Base-by-base conservation (phyloP, 2,797 vertebrate species). In the Oreochromis mossambicus region DNA sequence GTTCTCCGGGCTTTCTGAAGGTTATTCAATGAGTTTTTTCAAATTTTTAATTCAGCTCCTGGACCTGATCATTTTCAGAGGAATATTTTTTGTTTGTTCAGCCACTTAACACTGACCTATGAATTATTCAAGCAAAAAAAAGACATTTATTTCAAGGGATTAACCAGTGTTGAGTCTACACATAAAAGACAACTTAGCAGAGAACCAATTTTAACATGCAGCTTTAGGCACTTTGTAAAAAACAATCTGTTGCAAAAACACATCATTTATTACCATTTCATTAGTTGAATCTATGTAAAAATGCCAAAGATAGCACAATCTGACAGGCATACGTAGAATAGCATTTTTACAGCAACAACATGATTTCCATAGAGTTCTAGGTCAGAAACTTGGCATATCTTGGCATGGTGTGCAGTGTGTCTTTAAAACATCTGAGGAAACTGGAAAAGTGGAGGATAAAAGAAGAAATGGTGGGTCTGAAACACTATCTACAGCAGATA, bases 251-350 rank as follows among this genome's bases (percentile, higher is more conserved):
- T 21, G 61, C 34, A 66, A n/a, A 41, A 21, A 66, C 61, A 21
- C 19, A 66, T 66, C 4, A 38, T 8, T 38, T 38, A 7, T 66
- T 66, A 66, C 19, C 61, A 66, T 66, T 66, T 13, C 34, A 38
- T 66, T 21, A 66, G 0, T 8, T 0, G 0, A 38, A 38, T 38
- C 19, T 66, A 66, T 38, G 34, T 5, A 66, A 66, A 66, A 41
- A 66, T 66, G 8, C 6, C 61, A 38, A 66, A 24, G 19, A 66
- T 41, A 41, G n/a, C 63, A 41, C 1, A 41, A 13, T 66, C 58
- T 41, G 34, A 66, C 34, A 41, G 36, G n/a, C 14, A 68, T 68
- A 41, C 24, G 32, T 36, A 63, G 58, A 43, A 68, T 15, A 68
- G 61, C 36, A 66, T 41, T 0, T 6, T 66, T 66, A 41, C 34